phyloP scores from a whole-genome alignment of 2,113 vertebrate species.

The Cyprinodon tularosa region DNA sequence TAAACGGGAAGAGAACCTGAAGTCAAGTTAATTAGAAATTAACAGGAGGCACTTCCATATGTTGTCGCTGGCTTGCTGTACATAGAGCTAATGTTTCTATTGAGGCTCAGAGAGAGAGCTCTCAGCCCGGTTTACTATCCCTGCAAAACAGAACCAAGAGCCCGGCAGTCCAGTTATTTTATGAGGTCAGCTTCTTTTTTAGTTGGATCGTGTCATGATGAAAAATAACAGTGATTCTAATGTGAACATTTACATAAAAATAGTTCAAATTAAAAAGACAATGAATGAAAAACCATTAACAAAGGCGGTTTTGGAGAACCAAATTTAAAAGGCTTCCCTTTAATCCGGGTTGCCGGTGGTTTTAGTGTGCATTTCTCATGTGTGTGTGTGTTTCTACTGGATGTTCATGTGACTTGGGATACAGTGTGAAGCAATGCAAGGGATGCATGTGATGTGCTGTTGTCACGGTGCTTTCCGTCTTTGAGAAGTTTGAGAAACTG shows the following conservation, averaged over 20 bases:
- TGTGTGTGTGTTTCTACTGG: constrained; percentile 28
- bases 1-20: constrained; percentile 77
- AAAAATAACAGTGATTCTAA: constrained; percentile 57
- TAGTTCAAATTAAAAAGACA: constrained; percentile 66
- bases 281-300: constrained; percentile 74
- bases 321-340: constrained; percentile 77
- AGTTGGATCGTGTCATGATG: constrained; percentile 62
- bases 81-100: constrained; percentile 66
- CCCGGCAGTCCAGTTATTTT: constrained; percentile 85
- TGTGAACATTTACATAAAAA: constrained; percentile 70
- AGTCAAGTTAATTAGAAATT: constrained; percentile 77
- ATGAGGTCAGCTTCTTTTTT: constrained; percentile 71
- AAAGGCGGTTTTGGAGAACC: constrained; percentile 74
- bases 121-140: constrained; percentile 68
- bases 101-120: constrained; percentile 56
- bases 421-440: constrained; percentile 58
- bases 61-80: constrained; percentile 71
- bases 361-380: constrained; percentile 26
- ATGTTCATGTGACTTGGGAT: constrained; percentile 30
- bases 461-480: constrained; percentile 57
- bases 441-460: constrained; percentile 56
- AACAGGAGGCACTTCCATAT: constrained; percentile 82
- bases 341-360: constrained; percentile 50
- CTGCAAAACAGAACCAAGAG: constrained; percentile 78
- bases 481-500: constrained; percentile 68